Evolutionary conservation across 2,888 invertebrate genomes (phyloP), one percentile per base, ranked within the genome.

Genomic region (Syritta pipiens): DNA sequence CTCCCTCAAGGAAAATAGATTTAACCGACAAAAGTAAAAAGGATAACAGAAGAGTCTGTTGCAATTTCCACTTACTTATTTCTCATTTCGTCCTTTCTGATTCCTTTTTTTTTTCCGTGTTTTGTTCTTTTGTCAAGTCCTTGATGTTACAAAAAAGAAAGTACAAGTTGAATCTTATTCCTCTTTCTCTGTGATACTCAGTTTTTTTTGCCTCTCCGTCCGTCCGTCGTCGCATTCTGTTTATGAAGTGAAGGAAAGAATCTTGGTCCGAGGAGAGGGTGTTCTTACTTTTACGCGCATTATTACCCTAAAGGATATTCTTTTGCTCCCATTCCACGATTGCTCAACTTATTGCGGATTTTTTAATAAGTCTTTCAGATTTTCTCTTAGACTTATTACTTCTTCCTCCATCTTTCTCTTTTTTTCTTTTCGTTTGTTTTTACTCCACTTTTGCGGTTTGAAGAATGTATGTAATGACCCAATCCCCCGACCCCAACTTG

Each of bases 401-500:
- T n/a, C n/a, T n/a, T n/a, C n/a, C n/a, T n/a, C n/a, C n/a, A n/a
- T n/a, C n/a, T n/a, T n/a, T n/a, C n/a, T n/a, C n/a, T n/a, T 49
- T 28, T 20, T n/a, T 59, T 35, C 17, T 22, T 14, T 7, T 24
- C 24, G 10, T 22, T 26, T 40, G 20, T n/a, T 42, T 24, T 37
- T 26, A 22, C 26, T 22, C 32, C 19, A 49, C 35, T 49, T 10
- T 62, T 68, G 67, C 14, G 60, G 68, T 55, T 32, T n/a, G 12
- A 62, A 26, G 55, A 75, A 55, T 75, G 62, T 62, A 75, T 55
- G 19, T 68, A 75, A 75, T 75, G 75, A 68, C 68, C 48, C 40
- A n/a, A n/a, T n/a, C n/a, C n/a, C n/a, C n/a, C n/a, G n/a, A n/a
- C n/a, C n/a, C n/a, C n/a, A n/a, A n/a, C n/a, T n/a, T n/a, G n/a